Evolutionary conservation across 2,888 invertebrate genomes (phyloP).

Genomic region (Andrena camellia): DNA sequence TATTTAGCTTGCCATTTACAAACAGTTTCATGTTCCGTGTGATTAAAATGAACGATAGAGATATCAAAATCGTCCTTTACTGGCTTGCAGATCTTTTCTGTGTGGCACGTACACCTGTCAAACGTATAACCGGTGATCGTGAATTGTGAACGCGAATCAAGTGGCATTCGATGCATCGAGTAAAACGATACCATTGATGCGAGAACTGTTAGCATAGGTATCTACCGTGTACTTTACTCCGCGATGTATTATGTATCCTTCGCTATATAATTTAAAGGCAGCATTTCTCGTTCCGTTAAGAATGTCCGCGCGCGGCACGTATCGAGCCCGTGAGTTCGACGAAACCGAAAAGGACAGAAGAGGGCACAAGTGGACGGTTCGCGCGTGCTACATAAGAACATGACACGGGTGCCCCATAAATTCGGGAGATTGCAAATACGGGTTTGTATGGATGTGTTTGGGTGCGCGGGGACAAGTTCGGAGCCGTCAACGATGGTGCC

Average conservation of each 20-base stretch:
- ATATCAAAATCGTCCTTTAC: background rate
- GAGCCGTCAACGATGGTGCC: constrained; percentile 58
- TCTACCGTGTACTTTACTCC: constrained; percentile 2
- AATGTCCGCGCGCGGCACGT: background rate
- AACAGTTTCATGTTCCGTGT: background rate
- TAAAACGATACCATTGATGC: constrained; percentile 15
- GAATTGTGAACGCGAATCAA: constrained; percentile 14
- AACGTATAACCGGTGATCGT: constrained; percentile 16
- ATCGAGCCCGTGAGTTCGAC: background rate
- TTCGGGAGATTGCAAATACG: constrained; percentile 15
- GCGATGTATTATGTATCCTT: background rate
- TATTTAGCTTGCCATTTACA: background rate
- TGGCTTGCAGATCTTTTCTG: constrained; percentile 3
- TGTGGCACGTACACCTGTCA: constrained; percentile 36
- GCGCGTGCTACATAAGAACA: background rate
- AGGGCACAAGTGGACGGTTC: background rate
- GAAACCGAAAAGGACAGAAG: background rate
- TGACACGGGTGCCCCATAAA: constrained; percentile 22
- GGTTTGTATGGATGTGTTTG: constrained; percentile 22
- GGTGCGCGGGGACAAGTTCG: constrained; percentile 33
- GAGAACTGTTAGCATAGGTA: constrained; percentile 12
- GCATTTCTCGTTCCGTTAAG: background rate
- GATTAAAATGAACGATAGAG: background rate
- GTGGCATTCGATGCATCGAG: background rate
- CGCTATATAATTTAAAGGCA: background rate